Percentiles rank a stretch among this genome's conserved stretches.
phyloP scores from a whole-genome alignment of 1,140 invertebrate species.

The Oppia nitens region DNA sequence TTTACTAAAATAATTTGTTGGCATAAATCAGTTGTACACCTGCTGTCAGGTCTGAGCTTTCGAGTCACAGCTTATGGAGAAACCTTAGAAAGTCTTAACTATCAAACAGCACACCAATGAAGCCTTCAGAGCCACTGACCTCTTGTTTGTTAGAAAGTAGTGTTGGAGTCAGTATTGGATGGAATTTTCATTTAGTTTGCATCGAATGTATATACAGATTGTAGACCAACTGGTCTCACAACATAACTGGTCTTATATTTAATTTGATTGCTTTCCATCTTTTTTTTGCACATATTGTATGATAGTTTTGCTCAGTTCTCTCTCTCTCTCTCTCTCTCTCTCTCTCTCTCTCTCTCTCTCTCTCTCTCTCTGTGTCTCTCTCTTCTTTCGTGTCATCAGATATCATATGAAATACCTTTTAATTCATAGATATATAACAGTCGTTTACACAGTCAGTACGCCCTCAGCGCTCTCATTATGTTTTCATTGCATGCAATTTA shows the following conservation, averaged over 20 bases:
- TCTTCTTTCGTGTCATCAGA: background rate
- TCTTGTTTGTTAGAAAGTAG: background rate
- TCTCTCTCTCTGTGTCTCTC: background rate
- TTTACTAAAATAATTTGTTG: background rate
- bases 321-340: background rate
- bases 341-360: constrained; percentile 1
- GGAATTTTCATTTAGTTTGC: background rate
- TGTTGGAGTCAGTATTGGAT: no score
- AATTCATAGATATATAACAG: background rate
- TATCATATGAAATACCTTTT: background rate
- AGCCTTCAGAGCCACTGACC: background rate
- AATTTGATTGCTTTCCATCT: background rate
- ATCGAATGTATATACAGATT: no score
- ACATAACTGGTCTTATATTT: no score
- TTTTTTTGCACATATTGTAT: background rate
- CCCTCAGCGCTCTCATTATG: background rate
- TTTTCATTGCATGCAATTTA: background rate
- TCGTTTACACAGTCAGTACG: background rate
- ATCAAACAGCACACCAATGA: background rate
- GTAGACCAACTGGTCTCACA: background rate
- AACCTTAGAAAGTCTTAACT: background rate
- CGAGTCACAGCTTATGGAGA: no score
- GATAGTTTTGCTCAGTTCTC: no score
- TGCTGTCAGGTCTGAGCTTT: no score
- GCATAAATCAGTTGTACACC: background rate